Evolutionary conservation across 2,888 invertebrate genomes (phyloP), one percentile per base, ranked within the genome.

Genomic region (Clusia tigrina): DNA sequence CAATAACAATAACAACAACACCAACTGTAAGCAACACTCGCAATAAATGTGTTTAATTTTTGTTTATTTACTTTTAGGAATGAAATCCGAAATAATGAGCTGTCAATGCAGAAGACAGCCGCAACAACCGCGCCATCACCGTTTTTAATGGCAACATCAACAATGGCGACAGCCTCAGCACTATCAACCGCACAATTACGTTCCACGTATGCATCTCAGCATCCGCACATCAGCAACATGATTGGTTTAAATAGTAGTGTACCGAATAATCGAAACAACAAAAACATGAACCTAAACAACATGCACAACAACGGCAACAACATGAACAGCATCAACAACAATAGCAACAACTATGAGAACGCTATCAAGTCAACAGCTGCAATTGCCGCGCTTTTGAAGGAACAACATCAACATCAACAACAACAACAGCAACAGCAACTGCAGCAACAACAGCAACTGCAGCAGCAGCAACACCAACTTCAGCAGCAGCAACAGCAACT

Each of bases 311-410:
- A 20, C 59, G 17, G 20, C 58, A 24, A 53, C 58, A 38, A 22
- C 24, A 17, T 24, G n/a, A n/a, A n/a, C 25, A 24, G 58, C 52
- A 32, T 32, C 12, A 5, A 42, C 10, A 42, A 42, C n/a, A 42
- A 42, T 10, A 25, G 9, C 46, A 57, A 24, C 42, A 25, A 38
- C 26, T 55, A 48, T 54, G 46, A 54, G 54, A 42, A 37, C 55
- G 48, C 37, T 38, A 18, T 32, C 9, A n/a, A 58, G 2, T 22
- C n/a, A 17, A 42, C 42, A 15, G 32, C 2, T 25, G 54, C 55
- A 62, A 38, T 46, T 38, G 51, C 66, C 22, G 46, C 62, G 42
- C 58, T 64, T 60, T 75, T 74, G 75, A 74, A 75, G 73, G 71
- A 73, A 70, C 73, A 73, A 70, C 71, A 71, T 67, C 63, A 57